These are phyloP conservation scores for Didymodactylos carnosus DNA, from an alignment of 2,888 invertebrate genomes.

Conservation along the genomic window DNA sequence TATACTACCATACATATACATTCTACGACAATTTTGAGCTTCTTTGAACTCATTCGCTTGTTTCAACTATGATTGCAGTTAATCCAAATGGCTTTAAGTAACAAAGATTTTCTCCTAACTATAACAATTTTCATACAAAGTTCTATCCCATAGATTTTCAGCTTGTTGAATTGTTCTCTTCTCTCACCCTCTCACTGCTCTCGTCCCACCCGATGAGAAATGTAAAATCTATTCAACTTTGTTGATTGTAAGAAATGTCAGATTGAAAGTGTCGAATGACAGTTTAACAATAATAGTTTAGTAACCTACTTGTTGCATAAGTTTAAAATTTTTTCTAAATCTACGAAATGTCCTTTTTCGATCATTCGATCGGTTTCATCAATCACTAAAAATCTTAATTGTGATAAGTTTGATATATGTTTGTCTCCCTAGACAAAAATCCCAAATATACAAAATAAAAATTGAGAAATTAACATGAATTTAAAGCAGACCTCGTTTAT, in stretches of 20 bases:
- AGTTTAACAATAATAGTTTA: not conserved
- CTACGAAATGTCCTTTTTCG: conserved; percentile 82
- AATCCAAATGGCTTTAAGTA: too few species aligned
- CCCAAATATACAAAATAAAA: not conserved
- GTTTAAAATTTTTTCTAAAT: conserved; percentile 59
- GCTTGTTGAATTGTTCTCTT: too few species aligned
- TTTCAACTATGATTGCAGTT: too few species aligned
- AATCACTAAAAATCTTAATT: conserved; percentile 45
- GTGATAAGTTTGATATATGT: not conserved
- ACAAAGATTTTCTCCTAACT: too few species aligned
- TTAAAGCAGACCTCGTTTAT: not conserved
- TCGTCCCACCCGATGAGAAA: too few species aligned
- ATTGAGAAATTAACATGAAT: not conserved
- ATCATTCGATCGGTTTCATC: conserved; percentile 98
- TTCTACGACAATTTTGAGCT: too few species aligned
- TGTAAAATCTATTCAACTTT: too few species aligned
- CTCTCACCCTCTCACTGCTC: too few species aligned
- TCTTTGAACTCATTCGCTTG: too few species aligned
- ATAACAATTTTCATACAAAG: too few species aligned
- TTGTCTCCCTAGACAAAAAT: not conserved
- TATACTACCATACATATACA: too few species aligned
- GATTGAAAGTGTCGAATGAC: not conserved
- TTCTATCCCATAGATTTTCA: too few species aligned
- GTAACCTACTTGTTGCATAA: conserved; percentile 49
- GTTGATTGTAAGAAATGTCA: conserved; percentile 2